Conservation (phyloP, 1,140 invertebrate genomes). For the Polypedilum vanderplanki region DNA sequence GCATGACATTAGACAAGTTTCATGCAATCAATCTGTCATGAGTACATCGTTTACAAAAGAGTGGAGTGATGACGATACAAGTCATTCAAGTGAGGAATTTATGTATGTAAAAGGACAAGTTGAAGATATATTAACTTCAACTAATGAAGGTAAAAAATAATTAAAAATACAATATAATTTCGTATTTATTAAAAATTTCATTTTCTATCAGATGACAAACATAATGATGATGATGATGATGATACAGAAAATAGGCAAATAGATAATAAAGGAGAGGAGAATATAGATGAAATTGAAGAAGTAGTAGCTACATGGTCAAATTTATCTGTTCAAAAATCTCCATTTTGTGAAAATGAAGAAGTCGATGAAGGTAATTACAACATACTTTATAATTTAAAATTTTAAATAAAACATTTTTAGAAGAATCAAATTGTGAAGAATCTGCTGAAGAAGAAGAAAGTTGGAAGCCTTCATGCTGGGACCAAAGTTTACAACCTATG, state of each 20-base stretch:
- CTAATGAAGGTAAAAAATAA: neutral
- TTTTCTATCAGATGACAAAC: neutral
- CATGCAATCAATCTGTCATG: slow-evolving; percentile 20
- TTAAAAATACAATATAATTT: too few relatives aligned
- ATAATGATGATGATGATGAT: neutral
- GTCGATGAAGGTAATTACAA: neutral
- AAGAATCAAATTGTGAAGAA: neutral
- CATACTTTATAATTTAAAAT: neutral
- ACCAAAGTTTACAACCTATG: slow-evolving; percentile 49
- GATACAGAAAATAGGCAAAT: neutral
- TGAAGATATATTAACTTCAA: neutral
- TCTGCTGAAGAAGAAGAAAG: slow-evolving; percentile 47
- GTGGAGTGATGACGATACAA: slow-evolving; percentile 31
- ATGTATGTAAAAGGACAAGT: slow-evolving; percentile 31
- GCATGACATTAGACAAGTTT: neutral
- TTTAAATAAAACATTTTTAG: neutral
- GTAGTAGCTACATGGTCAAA: neutral
- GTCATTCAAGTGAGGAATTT: slow-evolving; percentile 32
- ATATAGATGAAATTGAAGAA: neutral
- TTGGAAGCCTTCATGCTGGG: slow-evolving; percentile 54
- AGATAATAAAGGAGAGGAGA: neutral
- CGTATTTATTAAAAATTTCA: too few relatives aligned
- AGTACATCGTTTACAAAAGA: slow-evolving; percentile 30
- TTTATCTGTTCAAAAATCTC: neutral
- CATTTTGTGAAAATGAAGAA: neutral